These are phyloP conservation scores for Mystacornis crossleyi DNA, from an alignment of 2,113 vertebrate species.

Conservation along the genomic window DNA sequence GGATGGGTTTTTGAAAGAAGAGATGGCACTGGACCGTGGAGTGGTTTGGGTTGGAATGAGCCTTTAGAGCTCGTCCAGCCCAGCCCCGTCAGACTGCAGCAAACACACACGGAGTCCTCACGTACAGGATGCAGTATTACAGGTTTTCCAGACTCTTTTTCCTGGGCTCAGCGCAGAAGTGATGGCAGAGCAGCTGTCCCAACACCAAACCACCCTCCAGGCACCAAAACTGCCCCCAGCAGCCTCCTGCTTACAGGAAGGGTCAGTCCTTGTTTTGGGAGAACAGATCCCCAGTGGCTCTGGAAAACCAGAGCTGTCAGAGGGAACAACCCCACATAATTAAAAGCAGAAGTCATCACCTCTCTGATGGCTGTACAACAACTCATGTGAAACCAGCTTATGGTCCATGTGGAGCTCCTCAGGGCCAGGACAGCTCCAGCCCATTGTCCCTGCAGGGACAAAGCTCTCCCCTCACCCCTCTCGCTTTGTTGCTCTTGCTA, in stretches of 20 bases:
- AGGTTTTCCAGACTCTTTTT: neutral
- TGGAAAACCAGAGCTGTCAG: neutral
- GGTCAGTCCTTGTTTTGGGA: neutral
- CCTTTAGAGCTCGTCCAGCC: accelerated
- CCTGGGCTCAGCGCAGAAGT: neutral
- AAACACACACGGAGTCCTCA: neutral
- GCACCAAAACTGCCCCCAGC: neutral
- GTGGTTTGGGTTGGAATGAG: neutral
- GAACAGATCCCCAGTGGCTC: neutral
- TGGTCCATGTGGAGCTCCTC: neutral
- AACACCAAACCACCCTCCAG: neutral
- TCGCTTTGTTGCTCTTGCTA: accelerated
- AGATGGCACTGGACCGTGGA: neutral
- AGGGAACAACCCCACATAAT: neutral
- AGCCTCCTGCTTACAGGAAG: neutral
- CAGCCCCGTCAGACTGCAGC: accelerated
- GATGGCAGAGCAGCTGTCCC: neutral
- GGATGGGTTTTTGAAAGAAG: neutral
- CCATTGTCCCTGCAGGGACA: accelerated
- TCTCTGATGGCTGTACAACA: neutral
- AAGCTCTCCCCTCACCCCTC: neutral
- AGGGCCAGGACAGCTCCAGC: neutral
- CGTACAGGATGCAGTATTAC: neutral
- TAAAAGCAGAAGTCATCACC: neutral
- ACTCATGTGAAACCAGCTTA: neutral